Percentiles rank a stretch among this genome's conserved stretches.
phyloP scores from a whole-genome alignment of 1,140 invertebrate genomes.

The Lineus longissimus region DNA sequence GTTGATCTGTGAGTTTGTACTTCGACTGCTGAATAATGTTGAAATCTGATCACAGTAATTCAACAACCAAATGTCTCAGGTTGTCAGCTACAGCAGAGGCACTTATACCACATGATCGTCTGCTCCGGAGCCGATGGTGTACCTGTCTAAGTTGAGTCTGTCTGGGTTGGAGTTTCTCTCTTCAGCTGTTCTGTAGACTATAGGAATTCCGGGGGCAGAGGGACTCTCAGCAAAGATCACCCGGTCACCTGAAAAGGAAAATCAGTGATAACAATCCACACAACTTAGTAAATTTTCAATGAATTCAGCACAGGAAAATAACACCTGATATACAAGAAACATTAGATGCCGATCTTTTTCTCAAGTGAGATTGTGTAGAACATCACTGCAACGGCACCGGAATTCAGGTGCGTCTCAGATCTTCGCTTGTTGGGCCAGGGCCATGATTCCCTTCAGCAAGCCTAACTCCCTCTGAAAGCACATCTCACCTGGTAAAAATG shows the following conservation, averaged over 20 bases:
- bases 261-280: not conserved
- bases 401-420: constrained; percentile 17
- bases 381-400: no score
- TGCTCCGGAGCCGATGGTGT: not conserved
- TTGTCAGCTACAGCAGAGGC: no score
- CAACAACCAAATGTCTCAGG: no score
- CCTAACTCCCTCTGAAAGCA: no score
- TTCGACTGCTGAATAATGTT: no score
- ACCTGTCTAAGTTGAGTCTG: constrained; percentile 53
- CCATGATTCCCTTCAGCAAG: no score
- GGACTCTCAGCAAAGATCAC: constrained; percentile 51
- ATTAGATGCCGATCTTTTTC: constrained; percentile 13
- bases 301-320: constrained; percentile 2
- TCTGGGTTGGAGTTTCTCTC: constrained; percentile 49
- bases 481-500: no score
- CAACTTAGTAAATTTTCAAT: no score
- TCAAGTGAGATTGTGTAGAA: not conserved
- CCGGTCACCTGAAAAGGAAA: constrained; percentile 40
- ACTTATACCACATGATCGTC: no score
- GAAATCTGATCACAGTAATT: no score
- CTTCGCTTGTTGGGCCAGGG: no score
- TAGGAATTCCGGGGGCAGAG: constrained; percentile 45
- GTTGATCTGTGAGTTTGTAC: no score
- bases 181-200: constrained; percentile 49
- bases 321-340: constrained; percentile 16